A percentile compares a stretch with the other conserved stretches of the same genome.
These are phyloP conservation scores for Idaea aversata DNA, from an alignment of 2,888 invertebrate genomes.

Conservation along the genomic window DNA sequence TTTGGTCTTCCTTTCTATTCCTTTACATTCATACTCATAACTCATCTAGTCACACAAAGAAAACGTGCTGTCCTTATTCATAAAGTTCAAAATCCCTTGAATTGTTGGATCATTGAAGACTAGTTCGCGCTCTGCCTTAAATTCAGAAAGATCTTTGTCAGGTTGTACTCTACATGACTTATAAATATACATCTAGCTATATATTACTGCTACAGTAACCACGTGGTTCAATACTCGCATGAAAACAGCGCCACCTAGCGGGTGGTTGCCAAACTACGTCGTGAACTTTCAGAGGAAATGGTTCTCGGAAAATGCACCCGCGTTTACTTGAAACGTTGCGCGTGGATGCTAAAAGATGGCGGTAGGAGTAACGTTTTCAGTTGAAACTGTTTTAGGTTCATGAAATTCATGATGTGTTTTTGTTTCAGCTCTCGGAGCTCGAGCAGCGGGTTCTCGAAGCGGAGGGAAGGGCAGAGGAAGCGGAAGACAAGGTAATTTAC, in stretches of 20 bases:
- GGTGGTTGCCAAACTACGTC: slow-evolving; percentile 51
- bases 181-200: slow-evolving; percentile 45
- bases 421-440: slow-evolving; percentile 94
- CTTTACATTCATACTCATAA: too few species aligned
- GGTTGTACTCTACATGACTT: slow-evolving; percentile 48
- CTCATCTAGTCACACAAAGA: too few species aligned
- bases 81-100: background rate
- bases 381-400: slow-evolving; percentile 8
- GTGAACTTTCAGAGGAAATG: slow-evolving; percentile 8
- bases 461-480: slow-evolving; percentile 94
- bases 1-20: too few species aligned
- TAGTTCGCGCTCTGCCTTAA: background rate
- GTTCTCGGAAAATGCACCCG: slow-evolving; percentile 26
- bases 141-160: background rate
- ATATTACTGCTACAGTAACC: slow-evolving; percentile 32
- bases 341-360: slow-evolving; percentile 50
- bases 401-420: slow-evolving; percentile 29
- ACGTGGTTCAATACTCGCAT: slow-evolving; percentile 72
- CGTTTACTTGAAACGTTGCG: slow-evolving; percentile 21
- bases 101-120: background rate
- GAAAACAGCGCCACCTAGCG: slow-evolving; percentile 62
- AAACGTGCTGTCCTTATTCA: background rate
- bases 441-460: slow-evolving; percentile 96
- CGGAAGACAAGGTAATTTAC: slow-evolving; percentile 92
- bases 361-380: slow-evolving; percentile 33